Evolutionary conservation across 2,113 vertebrate genomes (phyloP).

Genomic region (Gopherus flavomarginatus): DNA sequence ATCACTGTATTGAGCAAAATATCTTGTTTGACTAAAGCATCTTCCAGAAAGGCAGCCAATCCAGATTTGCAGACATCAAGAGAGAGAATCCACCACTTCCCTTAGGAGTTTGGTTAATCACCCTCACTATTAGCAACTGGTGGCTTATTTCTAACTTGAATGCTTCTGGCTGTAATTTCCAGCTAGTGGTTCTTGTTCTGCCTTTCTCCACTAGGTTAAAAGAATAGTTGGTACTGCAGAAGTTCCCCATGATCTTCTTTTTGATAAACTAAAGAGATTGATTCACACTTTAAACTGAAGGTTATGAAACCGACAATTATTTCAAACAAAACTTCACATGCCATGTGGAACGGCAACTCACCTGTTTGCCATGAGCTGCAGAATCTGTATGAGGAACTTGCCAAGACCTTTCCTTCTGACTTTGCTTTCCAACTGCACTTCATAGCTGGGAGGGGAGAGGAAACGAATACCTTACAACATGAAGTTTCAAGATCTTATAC

Average conservation of each 20-base stretch:
- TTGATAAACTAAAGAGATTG: background rate
- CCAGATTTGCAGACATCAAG: background rate
- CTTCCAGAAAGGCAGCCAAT: background rate
- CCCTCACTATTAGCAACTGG: background rate
- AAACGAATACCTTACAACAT: background rate
- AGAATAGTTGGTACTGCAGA: background rate
- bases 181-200: background rate
- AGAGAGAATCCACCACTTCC: background rate
- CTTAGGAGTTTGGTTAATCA: background rate
- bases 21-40: background rate
- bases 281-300: background rate
- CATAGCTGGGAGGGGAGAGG: constrained; percentile 81
- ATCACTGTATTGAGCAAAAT: background rate
- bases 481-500: background rate
- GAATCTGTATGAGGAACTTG: constrained; percentile 94
- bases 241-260: background rate
- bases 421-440: constrained; percentile 92
- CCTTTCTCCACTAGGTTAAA: background rate
- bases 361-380: constrained; percentile 96
- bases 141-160: background rate
- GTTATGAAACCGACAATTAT: background rate
- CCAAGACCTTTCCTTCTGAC: constrained; percentile 92
- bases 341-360: constrained; percentile 27
- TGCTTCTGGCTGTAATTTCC: background rate
- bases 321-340: background rate